A percentile compares a stretch with the other conserved stretches of the same genome.
phyloP scores from a whole-genome alignment of 1,140 invertebrate species.

The Apis florea region DNA sequence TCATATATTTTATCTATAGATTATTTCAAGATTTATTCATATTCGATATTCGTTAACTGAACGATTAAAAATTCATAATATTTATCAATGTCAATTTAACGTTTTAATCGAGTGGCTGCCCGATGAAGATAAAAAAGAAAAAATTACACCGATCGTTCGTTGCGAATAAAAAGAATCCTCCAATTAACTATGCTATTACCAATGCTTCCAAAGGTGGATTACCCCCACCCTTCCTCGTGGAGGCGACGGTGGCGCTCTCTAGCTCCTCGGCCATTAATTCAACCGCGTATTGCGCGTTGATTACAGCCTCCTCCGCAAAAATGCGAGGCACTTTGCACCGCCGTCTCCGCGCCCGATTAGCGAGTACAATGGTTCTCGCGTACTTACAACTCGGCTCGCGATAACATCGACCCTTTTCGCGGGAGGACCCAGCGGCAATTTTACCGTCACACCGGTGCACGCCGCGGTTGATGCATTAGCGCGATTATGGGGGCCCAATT shows the following conservation, averaged over 20 bases:
- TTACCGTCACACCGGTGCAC: constrained; percentile 65
- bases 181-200: too few relatives aligned
- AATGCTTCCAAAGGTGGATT: too few relatives aligned
- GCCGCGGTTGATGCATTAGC: constrained; percentile 66
- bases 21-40: too few relatives aligned
- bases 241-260: not conserved
- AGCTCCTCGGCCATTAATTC: constrained; percentile 15
- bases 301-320: constrained; percentile 55
- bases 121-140: too few relatives aligned
- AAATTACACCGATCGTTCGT: too few relatives aligned
- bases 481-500: constrained; percentile 72
- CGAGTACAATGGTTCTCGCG: constrained; percentile 49
- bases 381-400: constrained; percentile 34
- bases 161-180: too few relatives aligned
- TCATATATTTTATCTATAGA: too few relatives aligned
- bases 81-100: too few relatives aligned
- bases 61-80: too few relatives aligned
- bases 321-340: constrained; percentile 51
- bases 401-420: constrained; percentile 54
- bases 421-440: constrained; percentile 66
- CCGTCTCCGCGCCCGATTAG: constrained; percentile 44
- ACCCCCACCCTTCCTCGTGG: too few relatives aligned
- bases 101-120: too few relatives aligned
- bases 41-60: too few relatives aligned
- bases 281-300: constrained; percentile 53